Evolutionary conservation across 1,140 invertebrate species (phyloP), one percentile per base, ranked within the genome.

Genomic region (Brachystomella parvula): DNA sequence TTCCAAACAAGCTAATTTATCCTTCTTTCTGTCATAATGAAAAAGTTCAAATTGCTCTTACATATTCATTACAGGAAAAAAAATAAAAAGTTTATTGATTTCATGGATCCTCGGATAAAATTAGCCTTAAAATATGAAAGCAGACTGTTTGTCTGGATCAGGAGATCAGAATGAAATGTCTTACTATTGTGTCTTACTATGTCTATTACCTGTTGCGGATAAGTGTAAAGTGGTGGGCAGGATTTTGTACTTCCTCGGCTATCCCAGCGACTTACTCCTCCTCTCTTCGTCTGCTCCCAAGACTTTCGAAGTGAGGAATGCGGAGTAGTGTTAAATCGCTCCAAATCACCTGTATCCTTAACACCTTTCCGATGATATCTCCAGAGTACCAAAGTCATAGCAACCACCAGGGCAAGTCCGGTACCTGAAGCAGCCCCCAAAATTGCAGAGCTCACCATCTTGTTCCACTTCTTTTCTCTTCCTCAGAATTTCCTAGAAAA

Each of bases 361-460:
- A 77, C 78, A 49, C 81, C 80, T 2, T 78, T 70, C 3, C 80
- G 75, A 71, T 86, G 85, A 69, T 86, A 86, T 15, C 84, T 82
- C 71, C 85, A 86, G 65, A 86, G 78, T 19, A 86, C 82, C 61
- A 86, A 82, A 0, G 84, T 85, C 71, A 86, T 81, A 6, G 83
- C 84, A 29, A 86, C 79, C 28, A 85, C 73, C 6, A 86, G 73
- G 0, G 84, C 84, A 39, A 85, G 74, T 2, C 85, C 85, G 2
- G 83, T 84, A 9, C 85, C 84, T 1, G 83, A 78, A 0, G 85
- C 85, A 15, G 84, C 85, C 1, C 84, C 85, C 24, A 86, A 75
- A 28, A 86, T 81, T 28, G 84, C 84, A 9, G 83, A 82, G 39
- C 81, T 81, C 39, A 85, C 82, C 82, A 76, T 75, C n/a, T n/a